A percentile compares a stretch with the other conserved stretches of the same genome.
Evolutionary conservation across 2,888 invertebrate genomes (phyloP).

Genomic region (Mimas tiliae): DNA sequence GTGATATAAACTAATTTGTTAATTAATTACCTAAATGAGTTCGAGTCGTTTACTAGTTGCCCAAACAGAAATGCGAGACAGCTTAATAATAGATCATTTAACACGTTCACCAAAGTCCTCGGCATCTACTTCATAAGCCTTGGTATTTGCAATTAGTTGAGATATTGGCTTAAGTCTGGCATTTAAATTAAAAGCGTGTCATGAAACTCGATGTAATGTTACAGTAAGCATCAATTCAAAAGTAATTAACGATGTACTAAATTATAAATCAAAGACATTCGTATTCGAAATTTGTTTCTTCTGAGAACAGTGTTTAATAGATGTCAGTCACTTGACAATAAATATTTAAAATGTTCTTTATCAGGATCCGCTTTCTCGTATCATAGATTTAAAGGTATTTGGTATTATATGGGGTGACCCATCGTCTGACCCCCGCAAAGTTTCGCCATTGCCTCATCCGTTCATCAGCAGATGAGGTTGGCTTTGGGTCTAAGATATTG

Average conservation of each 20-base stretch:
- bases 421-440: too few relatives aligned
- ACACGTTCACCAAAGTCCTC: background rate
- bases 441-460: too few relatives aligned
- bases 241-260: background rate
- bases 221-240: background rate
- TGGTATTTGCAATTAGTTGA: slow-evolving; percentile 1
- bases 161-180: background rate
- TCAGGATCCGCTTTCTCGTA: too few relatives aligned
- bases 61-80: background rate
- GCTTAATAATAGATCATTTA: background rate
- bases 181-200: background rate
- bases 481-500: too few relatives aligned
- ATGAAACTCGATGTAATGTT: background rate
- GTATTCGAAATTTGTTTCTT: background rate
- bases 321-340: too few relatives aligned
- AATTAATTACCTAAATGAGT: background rate
- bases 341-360: too few relatives aligned
- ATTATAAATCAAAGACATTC: background rate
- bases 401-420: too few relatives aligned
- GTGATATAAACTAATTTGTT: background rate
- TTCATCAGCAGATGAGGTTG: too few relatives aligned
- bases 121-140: background rate
- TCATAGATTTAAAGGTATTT: too few relatives aligned
- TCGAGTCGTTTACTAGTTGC: background rate
- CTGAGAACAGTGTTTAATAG: too few relatives aligned